Base-by-base conservation (phyloP, 2,797 vertebrate species). In the Simalia tracyae region DNA sequence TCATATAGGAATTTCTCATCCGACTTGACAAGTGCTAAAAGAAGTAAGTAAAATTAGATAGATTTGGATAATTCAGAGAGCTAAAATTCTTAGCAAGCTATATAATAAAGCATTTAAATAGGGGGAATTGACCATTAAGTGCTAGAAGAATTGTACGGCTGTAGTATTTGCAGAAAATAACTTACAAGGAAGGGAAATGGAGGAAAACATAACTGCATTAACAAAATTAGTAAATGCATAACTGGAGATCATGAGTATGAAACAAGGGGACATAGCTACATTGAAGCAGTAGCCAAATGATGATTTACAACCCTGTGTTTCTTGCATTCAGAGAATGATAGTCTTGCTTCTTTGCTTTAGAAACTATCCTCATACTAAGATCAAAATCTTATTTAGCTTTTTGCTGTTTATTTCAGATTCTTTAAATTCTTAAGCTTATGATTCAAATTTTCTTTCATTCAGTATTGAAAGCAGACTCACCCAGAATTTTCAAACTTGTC, bases 1-100 rank as follows among this genome's bases (percentile, higher is more conserved):
- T 97, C 92, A 95, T 97, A 98, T 56, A 98, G 94, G 86, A 97
- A 95, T 93, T 94, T 96, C 94, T 98, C 98, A 94, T 98, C 98
- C 89, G 96, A 94, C 85, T 97, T 96, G 76, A 97, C 9, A 89
- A 96, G 95, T 93, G 95, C 98, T 98, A 93, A 88, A 96, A 93
- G 57, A 86, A 89, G 92, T 87, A 96, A 2, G 84, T 15, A 87
- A 87, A n/a, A 11, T 63, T 8, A 42, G 19, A 36, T 36, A 61
- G 9, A 0, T 87, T 3, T 42, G 22, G 76, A 57, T 66, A n/a
- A 61, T 76, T 61, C 64, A 90, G 46, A 89, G 84, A 31, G 14
- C 28, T 36, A 66, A 42, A 56, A 59, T 4, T 7, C 3, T n/a
- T n/a, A 66, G 11, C 6, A 22, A 7, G 17, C 3, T 31, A 64